A percentile compares a stretch with the other conserved stretches of the same genome.
phyloP scores from a whole-genome alignment of 2,888 invertebrate genomes.

The Agrochola litura region DNA sequence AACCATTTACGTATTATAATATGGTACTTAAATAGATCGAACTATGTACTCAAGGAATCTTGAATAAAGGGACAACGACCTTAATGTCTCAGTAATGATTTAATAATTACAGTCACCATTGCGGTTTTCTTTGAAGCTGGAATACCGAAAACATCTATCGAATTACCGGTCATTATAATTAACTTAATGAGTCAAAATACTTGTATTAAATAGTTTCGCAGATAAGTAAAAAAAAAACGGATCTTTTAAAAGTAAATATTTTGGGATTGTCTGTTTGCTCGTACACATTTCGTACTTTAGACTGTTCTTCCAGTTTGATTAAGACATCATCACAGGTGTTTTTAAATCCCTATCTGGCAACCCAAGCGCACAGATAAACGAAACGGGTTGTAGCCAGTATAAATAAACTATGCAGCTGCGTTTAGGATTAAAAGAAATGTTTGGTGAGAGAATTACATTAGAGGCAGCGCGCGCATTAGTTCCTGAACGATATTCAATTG shows the following conservation, averaged over 20 bases:
- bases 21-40: conserved; percentile 45
- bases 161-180: conserved; percentile 45
- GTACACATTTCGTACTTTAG: neutral
- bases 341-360: conserved; percentile 58
- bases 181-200: conserved; percentile 40
- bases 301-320: neutral
- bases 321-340: conserved; percentile 15
- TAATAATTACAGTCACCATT: conserved; percentile 53
- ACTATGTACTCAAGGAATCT: conserved; percentile 39
- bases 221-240: neutral
- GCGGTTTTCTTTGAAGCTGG: conserved; percentile 61
- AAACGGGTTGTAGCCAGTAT: conserved; percentile 72
- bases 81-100: conserved; percentile 44
- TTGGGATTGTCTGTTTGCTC: neutral
- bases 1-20: conserved; percentile 21
- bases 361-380: conserved; percentile 59
- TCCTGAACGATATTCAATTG: conserved; percentile 65
- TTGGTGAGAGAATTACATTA: conserved; percentile 70
- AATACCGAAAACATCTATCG: conserved; percentile 33
- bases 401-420: conserved; percentile 73
- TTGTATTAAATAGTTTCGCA: neutral
- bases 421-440: conserved; percentile 72
- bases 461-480: conserved; percentile 58
- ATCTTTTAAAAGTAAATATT: neutral
- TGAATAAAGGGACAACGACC: conserved; percentile 47